Evolutionary conservation across 2,797 vertebrate genomes (phyloP), one percentile per base, ranked within the genome.

Genomic region (Pipistrellus nathusii): DNA sequence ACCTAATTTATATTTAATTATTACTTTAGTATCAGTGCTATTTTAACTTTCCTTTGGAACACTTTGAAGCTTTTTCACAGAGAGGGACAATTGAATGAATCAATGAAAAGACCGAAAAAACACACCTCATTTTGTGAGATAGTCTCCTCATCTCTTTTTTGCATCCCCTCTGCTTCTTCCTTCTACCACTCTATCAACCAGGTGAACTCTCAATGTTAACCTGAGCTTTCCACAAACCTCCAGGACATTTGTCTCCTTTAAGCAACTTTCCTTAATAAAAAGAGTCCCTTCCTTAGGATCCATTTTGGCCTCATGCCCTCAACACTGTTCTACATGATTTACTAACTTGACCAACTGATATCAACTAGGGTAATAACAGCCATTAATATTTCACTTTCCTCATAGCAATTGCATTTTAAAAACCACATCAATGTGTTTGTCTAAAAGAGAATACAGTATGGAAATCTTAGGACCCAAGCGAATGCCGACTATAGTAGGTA

Each of bases 1-100:
- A 57, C 21, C 25, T 30, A 25, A 25, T 30, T 78, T 35, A 35
- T 62, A 41, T 69, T 53, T 7, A 92, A 64, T 71, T 73, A 91
- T 85, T 91, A 64, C 59, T 3, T 82, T 73, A 48, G 13, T 35
- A 80, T 9, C 7, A 80, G 78, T 93, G 9, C n/a, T 81, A 71
- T 84, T 46, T 5, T 76, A 51, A 86, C 41, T 85, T 88, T 91
- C 69, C 27, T 62, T 53, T 38, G 44, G 8, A 93, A 10, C 2
- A 55, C 17, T 89, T 38, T 83, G 78, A 95, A 25, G 9, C n/a
- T 88, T 93, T 92, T 23, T 88, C 72, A 46, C 2, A 84, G 18
- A 83, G 15, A 92, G 8, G 77, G 3, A 27, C 20, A 84, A 62
- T 18, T 38, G 62, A 0, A 25, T 20, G 41, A 66, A 27, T 75